Conservation (phyloP, 2,888 invertebrate genomes). For the Metalampra italica region DNA sequence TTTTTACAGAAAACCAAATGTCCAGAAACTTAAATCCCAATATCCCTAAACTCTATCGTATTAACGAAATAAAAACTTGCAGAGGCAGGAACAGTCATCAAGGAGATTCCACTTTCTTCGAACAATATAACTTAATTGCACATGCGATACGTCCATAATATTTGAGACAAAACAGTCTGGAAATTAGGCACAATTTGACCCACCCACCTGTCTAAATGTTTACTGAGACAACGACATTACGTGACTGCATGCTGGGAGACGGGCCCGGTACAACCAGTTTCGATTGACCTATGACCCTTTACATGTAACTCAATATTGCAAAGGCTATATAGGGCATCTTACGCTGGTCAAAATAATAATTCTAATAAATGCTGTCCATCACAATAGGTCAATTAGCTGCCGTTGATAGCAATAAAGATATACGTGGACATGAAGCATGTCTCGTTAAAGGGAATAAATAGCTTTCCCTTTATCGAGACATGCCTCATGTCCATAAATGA, state of each 20-base stretch:
- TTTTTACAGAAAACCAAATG: no score
- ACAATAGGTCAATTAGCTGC: conserved; percentile 16
- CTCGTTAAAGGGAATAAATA: no score
- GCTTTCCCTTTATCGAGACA: no score
- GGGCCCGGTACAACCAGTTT: conserved; percentile 15
- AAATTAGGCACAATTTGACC: conserved; percentile 25
- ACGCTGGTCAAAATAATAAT: conserved; percentile 13
- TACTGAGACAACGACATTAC: conserved; percentile 18
- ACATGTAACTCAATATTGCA: neutral
- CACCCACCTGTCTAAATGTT: conserved; percentile 37
- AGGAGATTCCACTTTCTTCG: neutral
- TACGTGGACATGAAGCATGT: conserved; percentile 2
- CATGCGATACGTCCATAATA: neutral
- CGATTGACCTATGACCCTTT: conserved; percentile 12
- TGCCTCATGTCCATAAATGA: no score
- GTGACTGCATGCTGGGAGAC: conserved; percentile 19
- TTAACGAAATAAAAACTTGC: neutral
- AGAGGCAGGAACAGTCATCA: neutral
- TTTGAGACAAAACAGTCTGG: neutral
- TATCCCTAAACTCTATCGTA: neutral
- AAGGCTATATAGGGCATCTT: conserved; percentile 10
- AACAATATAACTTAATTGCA: conserved; percentile 3
- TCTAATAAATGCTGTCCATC: conserved; percentile 12
- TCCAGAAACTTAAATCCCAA: no score
- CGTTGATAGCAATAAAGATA: conserved; percentile 8